A percentile compares a stretch with the other conserved stretches of the same genome.
These are phyloP conservation scores for Cotesia glomerata DNA, from an alignment of 1,140 invertebrate genomes.

Conservation along the genomic window DNA sequence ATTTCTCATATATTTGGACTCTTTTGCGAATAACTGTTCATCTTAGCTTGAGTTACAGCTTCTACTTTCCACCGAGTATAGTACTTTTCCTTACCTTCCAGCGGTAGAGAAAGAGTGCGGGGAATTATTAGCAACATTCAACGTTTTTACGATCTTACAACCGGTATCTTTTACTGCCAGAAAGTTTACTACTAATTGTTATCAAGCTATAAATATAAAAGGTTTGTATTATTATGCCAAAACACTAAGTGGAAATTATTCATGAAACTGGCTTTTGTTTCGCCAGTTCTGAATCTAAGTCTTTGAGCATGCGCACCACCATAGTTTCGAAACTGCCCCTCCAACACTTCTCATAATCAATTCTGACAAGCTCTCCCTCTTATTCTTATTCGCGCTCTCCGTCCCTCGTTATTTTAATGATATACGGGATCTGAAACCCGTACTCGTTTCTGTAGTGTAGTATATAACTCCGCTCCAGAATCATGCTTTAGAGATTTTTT, in stretches of 20 bases:
- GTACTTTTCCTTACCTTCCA: no score
- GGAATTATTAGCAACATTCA: slow-evolving; percentile 21
- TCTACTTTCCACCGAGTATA: no score
- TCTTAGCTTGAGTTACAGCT: no score
- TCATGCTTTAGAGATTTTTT: no score
- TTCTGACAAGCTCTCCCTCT: not conserved
- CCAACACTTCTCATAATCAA: not conserved
- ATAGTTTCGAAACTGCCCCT: not conserved
- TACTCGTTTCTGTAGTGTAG: no score
- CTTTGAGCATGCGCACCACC: not conserved
- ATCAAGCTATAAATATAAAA: slow-evolving; percentile 9
- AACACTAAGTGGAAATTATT: not conserved
- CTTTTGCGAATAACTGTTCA: no score
- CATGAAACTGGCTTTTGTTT: not conserved
- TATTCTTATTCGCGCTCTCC: no score
- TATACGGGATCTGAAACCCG: no score
- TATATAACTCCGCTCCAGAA: no score
- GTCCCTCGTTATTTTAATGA: no score
- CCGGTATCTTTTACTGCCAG: slow-evolving; percentile 6
- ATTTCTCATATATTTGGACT: no score
- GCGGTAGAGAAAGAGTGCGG: no score
- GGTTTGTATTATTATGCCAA: not conserved
- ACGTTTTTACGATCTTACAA: not conserved
- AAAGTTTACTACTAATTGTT: slow-evolving; percentile 31
- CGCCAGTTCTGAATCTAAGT: not conserved